Evolutionary conservation across 2,888 invertebrate species (phyloP).

Genomic region (Watsonalla binaria): DNA sequence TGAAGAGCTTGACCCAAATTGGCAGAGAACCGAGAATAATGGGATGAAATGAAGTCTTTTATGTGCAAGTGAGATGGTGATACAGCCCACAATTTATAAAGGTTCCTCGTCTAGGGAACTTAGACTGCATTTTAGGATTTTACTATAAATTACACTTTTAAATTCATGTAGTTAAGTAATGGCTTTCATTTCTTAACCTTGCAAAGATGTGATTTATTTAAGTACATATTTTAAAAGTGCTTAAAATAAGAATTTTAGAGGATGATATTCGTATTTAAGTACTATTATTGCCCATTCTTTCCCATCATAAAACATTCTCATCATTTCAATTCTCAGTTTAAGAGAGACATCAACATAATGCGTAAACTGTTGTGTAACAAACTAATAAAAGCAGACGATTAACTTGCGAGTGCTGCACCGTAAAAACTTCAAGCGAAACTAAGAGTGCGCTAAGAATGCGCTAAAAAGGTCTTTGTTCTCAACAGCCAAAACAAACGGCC

Average conservation of each 20-base stretch:
- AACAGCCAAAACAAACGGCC: slow-evolving; percentile 68
- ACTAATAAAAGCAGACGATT: slow-evolving; percentile 38
- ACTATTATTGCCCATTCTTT: too few species aligned
- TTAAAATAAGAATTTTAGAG: too few species aligned
- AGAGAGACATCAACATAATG: slow-evolving; percentile 28
- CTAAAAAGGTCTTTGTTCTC: slow-evolving; percentile 65
- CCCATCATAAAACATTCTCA: too few species aligned
- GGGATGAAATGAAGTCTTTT: slow-evolving; percentile 19
- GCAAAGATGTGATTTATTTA: too few species aligned
- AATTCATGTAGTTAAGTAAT: too few species aligned
- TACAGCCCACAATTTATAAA: slow-evolving; percentile 19
- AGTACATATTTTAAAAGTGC: too few species aligned
- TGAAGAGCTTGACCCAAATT: slow-evolving; percentile 18
- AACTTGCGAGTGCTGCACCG: slow-evolving; percentile 40
- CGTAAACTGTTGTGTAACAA: slow-evolving; percentile 38
- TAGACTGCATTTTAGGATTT: slow-evolving; percentile 13
- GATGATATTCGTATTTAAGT: too few species aligned
- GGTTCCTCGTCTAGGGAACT: slow-evolving; percentile 12
- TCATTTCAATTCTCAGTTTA: slow-evolving; percentile 19
- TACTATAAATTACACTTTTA: slow-evolving; percentile 12
- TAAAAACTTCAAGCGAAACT: slow-evolving; percentile 61
- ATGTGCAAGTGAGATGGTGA: slow-evolving; percentile 12
- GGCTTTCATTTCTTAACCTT: too few species aligned
- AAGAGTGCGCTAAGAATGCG: slow-evolving; percentile 48
- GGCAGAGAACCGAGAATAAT: slow-evolving; percentile 6